phyloP scores from a whole-genome alignment of 2,797 vertebrate genomes.

The Enteromius unitaeniatus region DNA sequence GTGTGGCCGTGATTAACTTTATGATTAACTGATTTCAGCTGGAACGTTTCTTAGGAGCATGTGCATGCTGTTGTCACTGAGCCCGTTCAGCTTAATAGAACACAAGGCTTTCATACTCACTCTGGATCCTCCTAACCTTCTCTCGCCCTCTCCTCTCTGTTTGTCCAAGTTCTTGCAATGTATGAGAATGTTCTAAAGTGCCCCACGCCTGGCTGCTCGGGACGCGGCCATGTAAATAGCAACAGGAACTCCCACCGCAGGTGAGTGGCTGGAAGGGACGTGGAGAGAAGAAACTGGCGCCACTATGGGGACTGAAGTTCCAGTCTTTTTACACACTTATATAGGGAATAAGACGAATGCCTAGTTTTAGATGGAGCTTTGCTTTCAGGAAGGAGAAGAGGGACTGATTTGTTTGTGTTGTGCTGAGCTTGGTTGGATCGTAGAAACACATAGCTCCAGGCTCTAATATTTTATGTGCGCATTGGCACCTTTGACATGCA shows the following conservation, averaged over 20 bases:
- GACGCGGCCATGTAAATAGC: constrained; percentile 99
- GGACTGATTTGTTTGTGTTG: constrained; percentile 38
- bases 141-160: constrained; percentile 85
- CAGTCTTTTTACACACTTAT: constrained; percentile 32
- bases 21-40: constrained; percentile 26
- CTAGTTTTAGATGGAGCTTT: constrained; percentile 24
- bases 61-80: constrained; percentile 45
- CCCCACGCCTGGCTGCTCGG: constrained; percentile 98
- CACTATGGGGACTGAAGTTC: constrained; percentile 41
- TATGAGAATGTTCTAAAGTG: constrained; percentile 99
- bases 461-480: constrained; percentile 17
- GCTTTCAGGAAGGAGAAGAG: constrained; percentile 9
- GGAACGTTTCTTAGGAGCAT: constrained; percentile 36
- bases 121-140: constrained; percentile 64
- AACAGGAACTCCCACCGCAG: constrained; percentile 99
- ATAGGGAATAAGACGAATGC: constrained; percentile 21
- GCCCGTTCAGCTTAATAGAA: constrained; percentile 39
- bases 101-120: constrained; percentile 54
- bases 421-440: constrained; percentile 24
- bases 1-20: constrained; percentile 40
- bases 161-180: constrained; percentile 98
- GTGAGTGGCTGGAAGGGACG: constrained; percentile 80
- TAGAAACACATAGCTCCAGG: constrained; percentile 38
- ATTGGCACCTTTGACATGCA: constrained; percentile 32
- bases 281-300: constrained; percentile 26